Conservation (phyloP, 2,113 vertebrate genomes). For the Chrysemys picta region DNA sequence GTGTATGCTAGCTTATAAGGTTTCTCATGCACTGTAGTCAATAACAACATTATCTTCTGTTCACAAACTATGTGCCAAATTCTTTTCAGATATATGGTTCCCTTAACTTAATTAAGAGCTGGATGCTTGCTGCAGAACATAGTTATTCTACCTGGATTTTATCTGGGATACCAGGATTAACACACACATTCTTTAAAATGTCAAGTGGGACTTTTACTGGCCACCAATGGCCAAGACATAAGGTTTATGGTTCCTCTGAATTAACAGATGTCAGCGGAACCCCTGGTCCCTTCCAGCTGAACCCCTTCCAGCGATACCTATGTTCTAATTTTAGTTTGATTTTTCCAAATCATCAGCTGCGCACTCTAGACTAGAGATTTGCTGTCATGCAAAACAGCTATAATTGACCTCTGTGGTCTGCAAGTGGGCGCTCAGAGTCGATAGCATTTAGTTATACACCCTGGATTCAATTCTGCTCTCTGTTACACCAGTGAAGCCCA, state of each 20-base stretch:
- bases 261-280: not conserved
- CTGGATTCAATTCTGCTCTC: not conserved
- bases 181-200: not conserved
- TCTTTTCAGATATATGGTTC: not conserved
- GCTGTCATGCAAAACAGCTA: not conserved
- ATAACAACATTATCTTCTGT: not conserved
- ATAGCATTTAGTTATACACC: not conserved
- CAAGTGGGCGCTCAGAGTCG: not conserved
- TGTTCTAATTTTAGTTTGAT: not conserved
- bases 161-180: not conserved
- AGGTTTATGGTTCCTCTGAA: not conserved
- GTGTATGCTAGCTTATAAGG: fast-evolving
- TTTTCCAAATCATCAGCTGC: not conserved
- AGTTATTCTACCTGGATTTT: not conserved
- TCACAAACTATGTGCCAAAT: not conserved
- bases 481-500: fast-evolving
- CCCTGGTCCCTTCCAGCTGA: not conserved
- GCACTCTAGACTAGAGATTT: not conserved
- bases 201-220: not conserved
- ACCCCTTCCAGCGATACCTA: not conserved
- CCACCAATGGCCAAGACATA: not conserved
- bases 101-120: not conserved
- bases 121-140: not conserved
- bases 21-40: not conserved
- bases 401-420: not conserved